Base-by-base conservation (phyloP, 1,140 invertebrate genomes). In the Neuroterus valhalla region DNA sequence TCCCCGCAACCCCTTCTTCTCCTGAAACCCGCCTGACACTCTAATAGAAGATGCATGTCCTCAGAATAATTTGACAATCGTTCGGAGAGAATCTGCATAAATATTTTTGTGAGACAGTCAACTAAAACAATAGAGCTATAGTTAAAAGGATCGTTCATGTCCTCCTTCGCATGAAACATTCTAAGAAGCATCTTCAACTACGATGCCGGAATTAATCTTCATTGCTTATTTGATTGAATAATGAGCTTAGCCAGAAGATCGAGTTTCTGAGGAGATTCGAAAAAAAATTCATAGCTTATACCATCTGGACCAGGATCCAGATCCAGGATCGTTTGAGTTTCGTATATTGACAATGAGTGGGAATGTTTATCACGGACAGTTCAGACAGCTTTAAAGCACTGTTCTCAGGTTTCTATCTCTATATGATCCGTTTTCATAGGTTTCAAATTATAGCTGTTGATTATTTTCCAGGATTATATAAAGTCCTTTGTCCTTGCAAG, bases 101-200 rank as follows among this genome's bases (percentile, higher is more conserved):
- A 81, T 6, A 84, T 42, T 71, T 85, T 85, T 2, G 75, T 45
- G 1, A 69, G 68, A 12, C 68, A 66, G 38, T 84, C 81, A 0
- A 84, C 23, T 5, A 85, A 66, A 0, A 81, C 70, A 21, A 85
- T 85, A 2, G 72, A 73, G 66, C 82, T 73, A 50, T 81, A 85
- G 45, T 83, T 85, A 6, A n/a, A 17, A 15, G 79, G 84, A 55
- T 81, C 70, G 0, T 38, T 12, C 42, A 2, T 21, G 23, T 80
- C 74, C 3, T 81, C 82, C 71, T 82, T 82, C 69, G 84, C 82
- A 43, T 79, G 48, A 5, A 80, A 10, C 44, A 75, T 43, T 44
- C 31, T 66, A 43, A 73, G 26, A 15, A 44, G 26, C 0, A 71
- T 66, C 15, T 19, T 45, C 8, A 23, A 45, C 75, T 72, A 80